Base-by-base conservation (phyloP, 2,888 invertebrate genomes). In the Xanthia togata region DNA sequence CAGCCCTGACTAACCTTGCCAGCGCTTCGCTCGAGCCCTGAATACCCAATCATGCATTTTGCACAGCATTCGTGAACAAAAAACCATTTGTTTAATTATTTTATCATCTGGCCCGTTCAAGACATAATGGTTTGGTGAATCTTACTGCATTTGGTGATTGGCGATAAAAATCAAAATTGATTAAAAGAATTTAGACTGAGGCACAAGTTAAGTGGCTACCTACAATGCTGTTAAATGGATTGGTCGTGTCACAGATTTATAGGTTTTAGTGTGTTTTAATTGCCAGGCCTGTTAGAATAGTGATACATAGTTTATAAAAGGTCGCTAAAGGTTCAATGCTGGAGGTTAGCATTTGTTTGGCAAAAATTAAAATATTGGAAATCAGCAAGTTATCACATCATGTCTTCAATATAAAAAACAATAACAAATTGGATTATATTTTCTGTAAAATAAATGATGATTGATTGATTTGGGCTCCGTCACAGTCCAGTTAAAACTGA, bases 1-100 rank as follows among this genome's bases (percentile, higher is more conserved):
- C 85, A 89, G 79, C 88, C 90, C 88, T 89, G 75, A 44, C 4
- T 63, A 73, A 85, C 86, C 87, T 87, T 77, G 84, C 60, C 35
- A 87, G 81, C 85, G 78, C 72, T 76, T 67, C 75, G 41, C 31
- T 31, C 79, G 77, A 85, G 87, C 75, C 76, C 86, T 83, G 85
- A 90, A 91, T 90, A 89, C 84, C 14, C 63, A 64, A 87, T 78
- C 79, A 74, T 59, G 81, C 84, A 77, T 85, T 57, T 75, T 47
- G 78, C 65, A 76, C 71, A 71, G 88, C 83, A 88, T 81, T 88
- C 83, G 85, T 86, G 81, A 26, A 63, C 63, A 70, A 74, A 78
- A 76, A 64, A 23, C 3, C 50, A 67, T 60, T 69, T 55, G 44
- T 59, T 62, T n/a, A 73, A 63, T 60, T 47, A 72, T 65, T 50